phyloP scores from a whole-genome alignment of 1,140 invertebrate species.

The Drosophila subobscura region DNA sequence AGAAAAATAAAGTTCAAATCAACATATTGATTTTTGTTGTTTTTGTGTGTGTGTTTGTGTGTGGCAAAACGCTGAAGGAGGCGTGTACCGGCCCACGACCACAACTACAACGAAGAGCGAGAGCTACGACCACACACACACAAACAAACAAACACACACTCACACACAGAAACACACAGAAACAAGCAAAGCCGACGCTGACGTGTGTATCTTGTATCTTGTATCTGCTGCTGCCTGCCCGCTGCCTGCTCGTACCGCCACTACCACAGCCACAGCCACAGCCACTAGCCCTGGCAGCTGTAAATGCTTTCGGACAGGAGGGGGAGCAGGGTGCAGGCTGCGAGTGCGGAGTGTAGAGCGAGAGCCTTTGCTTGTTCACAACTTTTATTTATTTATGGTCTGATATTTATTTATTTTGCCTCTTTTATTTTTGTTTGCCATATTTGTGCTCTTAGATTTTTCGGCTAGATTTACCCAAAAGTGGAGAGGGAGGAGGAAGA shows the following conservation, averaged over 20 bases:
- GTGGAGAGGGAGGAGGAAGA: no score
- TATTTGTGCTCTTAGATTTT: constrained; percentile 16
- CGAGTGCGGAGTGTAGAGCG: no score
- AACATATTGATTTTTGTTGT: constrained; percentile 79
- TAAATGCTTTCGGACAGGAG: constrained; percentile 55
- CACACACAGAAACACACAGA: constrained; percentile 11
- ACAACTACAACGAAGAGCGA: constrained; percentile 26
- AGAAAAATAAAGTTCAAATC: constrained; percentile 69
- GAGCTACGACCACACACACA: constrained; percentile 40
- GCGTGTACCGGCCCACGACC: constrained; percentile 50
- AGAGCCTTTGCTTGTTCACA: constrained; percentile 55
- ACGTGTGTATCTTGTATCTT: constrained; percentile 79
- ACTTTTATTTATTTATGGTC: constrained; percentile 66
- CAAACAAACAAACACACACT: constrained; percentile 7
- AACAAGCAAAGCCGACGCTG: constrained; percentile 43
- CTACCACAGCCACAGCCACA: background rate
- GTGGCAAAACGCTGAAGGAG: constrained; percentile 22
- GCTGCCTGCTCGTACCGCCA: background rate
- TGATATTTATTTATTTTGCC: constrained; percentile 55
- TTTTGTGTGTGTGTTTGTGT: constrained; percentile 32
- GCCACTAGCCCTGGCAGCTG: constrained; percentile 15
- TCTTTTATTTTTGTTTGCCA: constrained; percentile 34
- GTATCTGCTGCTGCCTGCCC: constrained; percentile 16
- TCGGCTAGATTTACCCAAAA: no score
- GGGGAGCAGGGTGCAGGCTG: constrained; percentile 71